phyloP scores from a whole-genome alignment of 2,113 vertebrate species.

The Rynchops niger region DNA sequence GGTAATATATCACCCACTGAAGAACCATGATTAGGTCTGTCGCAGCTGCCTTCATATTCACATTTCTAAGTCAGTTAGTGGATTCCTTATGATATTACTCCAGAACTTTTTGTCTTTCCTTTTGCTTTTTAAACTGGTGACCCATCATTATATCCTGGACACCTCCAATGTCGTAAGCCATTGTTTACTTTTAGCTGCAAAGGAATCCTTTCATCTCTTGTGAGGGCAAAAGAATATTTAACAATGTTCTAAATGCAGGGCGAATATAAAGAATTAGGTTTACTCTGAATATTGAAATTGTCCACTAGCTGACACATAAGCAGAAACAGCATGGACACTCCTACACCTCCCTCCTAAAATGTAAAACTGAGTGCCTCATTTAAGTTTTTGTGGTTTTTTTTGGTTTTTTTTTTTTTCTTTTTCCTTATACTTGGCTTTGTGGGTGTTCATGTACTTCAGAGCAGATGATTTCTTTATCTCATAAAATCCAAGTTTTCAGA shows the following conservation, averaged over 20 bases:
- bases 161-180: neutral
- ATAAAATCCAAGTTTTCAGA: neutral
- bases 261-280: rapidly evolving
- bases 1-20: neutral
- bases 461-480: neutral
- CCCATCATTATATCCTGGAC: neutral
- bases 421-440: neutral
- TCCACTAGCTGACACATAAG: neutral
- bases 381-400: too few species aligned
- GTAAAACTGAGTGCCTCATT: neutral
- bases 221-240: neutral
- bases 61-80: neutral
- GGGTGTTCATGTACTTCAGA: neutral
- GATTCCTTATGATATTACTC: neutral
- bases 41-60: neutral
- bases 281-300: neutral
- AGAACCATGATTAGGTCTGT: neutral
- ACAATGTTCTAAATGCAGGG: neutral
- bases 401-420: too few species aligned
- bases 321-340: neutral
- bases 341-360: neutral
- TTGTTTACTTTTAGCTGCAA: neutral
- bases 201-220: neutral
- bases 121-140: neutral
- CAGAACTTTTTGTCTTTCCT: neutral